A percentile compares a stretch with the other conserved stretches of the same genome.
Evolutionary conservation across 2,113 vertebrate species (phyloP).

Genomic region (Marmota flaviventris): DNA sequence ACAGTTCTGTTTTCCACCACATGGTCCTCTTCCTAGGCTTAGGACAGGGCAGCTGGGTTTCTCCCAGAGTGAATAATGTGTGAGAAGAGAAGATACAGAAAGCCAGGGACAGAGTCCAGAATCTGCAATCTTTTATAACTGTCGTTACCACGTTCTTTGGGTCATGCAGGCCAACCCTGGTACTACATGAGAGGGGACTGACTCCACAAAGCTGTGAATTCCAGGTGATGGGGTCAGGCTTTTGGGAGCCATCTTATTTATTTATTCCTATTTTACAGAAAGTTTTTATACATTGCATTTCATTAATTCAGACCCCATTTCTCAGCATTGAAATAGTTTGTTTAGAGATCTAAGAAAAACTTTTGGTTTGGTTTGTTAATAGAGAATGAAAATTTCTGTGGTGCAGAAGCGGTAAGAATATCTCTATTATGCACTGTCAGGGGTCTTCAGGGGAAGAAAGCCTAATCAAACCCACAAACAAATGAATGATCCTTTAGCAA

Average conservation of each 20-base stretch:
- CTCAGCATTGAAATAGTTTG: not conserved
- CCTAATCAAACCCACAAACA: not conserved
- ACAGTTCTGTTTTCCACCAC: not conserved
- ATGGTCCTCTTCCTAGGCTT: not conserved
- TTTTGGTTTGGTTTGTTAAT: not conserved
- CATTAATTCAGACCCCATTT: not conserved
- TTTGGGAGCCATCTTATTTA: not conserved
- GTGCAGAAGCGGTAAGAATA: not conserved
- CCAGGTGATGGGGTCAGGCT: not conserved
- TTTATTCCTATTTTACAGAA: not conserved
- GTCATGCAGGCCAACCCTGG: not conserved
- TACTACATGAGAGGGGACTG: accelerated
- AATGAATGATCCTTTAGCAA: not conserved
- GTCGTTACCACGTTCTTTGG: not conserved
- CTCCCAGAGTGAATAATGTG: not conserved
- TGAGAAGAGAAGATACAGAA: not conserved
- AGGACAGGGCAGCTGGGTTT: not conserved
- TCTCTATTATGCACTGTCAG: not conserved
- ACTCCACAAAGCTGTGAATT: accelerated
- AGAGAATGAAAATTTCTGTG: not conserved
- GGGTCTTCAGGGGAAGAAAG: not conserved
- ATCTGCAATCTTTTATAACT: not conserved
- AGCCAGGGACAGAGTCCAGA: not conserved
- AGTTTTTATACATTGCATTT: not conserved
- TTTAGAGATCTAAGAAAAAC: constrained; percentile 38